Evolutionary conservation across 2,113 vertebrate genomes (phyloP).

Genomic region (Zonotrichia leucophrys): DNA sequence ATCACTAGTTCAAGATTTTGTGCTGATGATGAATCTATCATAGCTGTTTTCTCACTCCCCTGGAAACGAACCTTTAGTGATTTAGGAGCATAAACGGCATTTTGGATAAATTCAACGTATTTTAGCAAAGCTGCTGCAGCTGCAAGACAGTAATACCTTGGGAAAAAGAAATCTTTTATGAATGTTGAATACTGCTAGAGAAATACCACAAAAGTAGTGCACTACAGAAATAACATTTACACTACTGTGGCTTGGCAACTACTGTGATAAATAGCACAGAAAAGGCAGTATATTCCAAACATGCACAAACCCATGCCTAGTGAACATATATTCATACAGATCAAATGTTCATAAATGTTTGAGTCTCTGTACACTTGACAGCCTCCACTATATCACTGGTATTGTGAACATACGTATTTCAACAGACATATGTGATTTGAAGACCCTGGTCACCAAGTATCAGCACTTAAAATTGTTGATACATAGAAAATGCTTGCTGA

Average conservation of each 20-base stretch:
- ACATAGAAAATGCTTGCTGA: not conserved
- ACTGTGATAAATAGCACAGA: not conserved
- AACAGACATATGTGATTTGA: not conserved
- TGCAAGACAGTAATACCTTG: constrained; percentile 94
- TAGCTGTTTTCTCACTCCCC: constrained; percentile 93
- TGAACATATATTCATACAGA: not conserved
- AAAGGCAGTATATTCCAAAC: not conserved
- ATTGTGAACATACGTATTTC: not conserved
- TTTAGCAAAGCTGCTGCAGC: constrained; percentile 92
- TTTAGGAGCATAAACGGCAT: constrained; percentile 89
- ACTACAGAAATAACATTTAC: not conserved
- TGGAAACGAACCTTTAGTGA: constrained; percentile 93
- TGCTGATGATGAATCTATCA: constrained; percentile 93
- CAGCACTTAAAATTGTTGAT: not conserved
- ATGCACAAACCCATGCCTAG: not conserved
- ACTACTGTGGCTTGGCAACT: not conserved
- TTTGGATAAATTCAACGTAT: constrained; percentile 95
- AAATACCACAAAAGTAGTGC: not conserved
- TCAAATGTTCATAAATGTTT: not conserved
- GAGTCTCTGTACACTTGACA: not conserved
- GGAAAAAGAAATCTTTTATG: constrained; percentile 24
- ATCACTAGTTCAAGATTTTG: constrained; percentile 90
- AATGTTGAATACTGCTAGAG: not conserved
- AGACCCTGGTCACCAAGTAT: not conserved
- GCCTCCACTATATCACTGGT: not conserved